Evolutionary conservation across 2,113 vertebrate genomes (phyloP).

Genomic region (Brachirus orientalis): DNA sequence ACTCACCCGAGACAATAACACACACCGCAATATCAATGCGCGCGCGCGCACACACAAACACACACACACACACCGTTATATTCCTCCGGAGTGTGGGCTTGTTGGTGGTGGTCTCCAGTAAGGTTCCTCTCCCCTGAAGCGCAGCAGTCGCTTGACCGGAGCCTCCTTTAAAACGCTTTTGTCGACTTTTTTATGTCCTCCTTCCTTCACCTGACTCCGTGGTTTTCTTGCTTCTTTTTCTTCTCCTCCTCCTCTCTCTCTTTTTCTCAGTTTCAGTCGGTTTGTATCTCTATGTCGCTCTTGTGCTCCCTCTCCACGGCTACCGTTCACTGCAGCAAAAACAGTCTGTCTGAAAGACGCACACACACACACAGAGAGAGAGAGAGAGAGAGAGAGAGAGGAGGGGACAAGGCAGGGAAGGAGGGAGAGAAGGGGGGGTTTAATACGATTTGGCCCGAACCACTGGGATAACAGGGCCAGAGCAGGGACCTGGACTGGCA

Average conservation of each 20-base stretch:
- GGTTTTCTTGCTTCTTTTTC: conserved; percentile 48
- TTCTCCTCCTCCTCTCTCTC: conserved; percentile 34
- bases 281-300: conserved; percentile 12
- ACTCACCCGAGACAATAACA: conserved; percentile 37
- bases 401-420: conserved; percentile 10
- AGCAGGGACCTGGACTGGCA: conserved; percentile 65
- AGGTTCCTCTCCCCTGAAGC: conserved; percentile 52
- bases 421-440: conserved; percentile 63
- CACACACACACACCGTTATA: conserved; percentile 73
- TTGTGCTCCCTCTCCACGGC: conserved; percentile 68
- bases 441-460: conserved; percentile 85
- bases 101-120: conserved; percentile 45
- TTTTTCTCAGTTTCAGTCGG: conserved; percentile 17
- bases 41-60: conserved; percentile 19
- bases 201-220: conserved; percentile 58
- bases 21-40: conserved; percentile 2
- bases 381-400: conserved; percentile 58
- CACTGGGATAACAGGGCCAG: conserved; percentile 79
- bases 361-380: conserved; percentile 51
- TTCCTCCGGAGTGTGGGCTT: conserved; percentile 63
- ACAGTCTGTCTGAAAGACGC: conserved; percentile 82
- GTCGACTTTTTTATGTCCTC: conserved; percentile 67
- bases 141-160: conserved; percentile 55
- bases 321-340: conserved; percentile 87
- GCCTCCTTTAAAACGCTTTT: conserved; percentile 54